Base-by-base conservation (phyloP, 2,797 vertebrate species). In the Intellagama lesueurii region DNA sequence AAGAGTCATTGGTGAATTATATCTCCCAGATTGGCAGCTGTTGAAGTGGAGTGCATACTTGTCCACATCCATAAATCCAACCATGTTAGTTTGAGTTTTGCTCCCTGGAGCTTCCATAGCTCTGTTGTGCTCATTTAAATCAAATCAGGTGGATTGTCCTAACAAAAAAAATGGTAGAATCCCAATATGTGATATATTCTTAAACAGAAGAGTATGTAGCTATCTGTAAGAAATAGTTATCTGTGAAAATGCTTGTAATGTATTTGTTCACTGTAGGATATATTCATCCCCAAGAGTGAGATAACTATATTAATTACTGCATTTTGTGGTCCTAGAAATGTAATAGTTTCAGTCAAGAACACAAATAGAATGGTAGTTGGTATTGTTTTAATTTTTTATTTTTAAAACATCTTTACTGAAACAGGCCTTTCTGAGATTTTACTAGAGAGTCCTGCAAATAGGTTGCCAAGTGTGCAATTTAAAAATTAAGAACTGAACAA, bases 401-500 rank as follows among this genome's bases (percentile, higher is more conserved):
- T 78, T 95, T 91, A 95, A 94, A 96, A 96, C 95, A 93, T 94
- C 88, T 95, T 94, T 96, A 92, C 92, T 84, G 94, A 96, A 95
- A 94, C 82, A 92, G 94, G 92, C 90, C 91, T 91, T 92, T 89
- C 92, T 82, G 22, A 85, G 91, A 84, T 64, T 92, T 88, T 82
- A 91, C 76, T 94, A 92, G 94, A 94, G 94, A 93, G 93, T 95
- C 92, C 81, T 89, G 91, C 88, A 91, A 88, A 93, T 93, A 90
- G 89, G 92, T 89, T 92, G 88, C 77, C 88, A 88, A 92, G 9
- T 8, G 19, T 86, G 17, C 6, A 2, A 30, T 24, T 80, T 80
- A 11, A 22, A 77, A 56, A 56, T 44, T 24, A 44, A n/a, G 32
- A 35, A 17, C 6, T 70, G 44, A 69, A 44, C 16, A 12, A 22